Evolutionary conservation across 2,113 vertebrate species (phyloP).

Genomic region (Laterallus jamaicensis): DNA sequence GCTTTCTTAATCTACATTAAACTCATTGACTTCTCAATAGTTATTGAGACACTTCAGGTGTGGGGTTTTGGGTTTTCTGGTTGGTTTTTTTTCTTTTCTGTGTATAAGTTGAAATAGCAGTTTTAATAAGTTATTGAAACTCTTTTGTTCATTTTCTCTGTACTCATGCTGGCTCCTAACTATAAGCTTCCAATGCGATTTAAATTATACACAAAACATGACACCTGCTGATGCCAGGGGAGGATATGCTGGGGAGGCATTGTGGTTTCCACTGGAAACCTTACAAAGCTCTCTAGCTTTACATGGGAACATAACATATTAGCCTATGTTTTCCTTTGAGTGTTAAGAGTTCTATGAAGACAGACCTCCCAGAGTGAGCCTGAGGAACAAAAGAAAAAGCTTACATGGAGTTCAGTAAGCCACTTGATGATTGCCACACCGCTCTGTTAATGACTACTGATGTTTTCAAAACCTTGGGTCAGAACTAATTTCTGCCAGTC

Average conservation of each 20-base stretch:
- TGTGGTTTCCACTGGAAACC: slow-evolving; percentile 34
- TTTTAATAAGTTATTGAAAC: slow-evolving; percentile 4
- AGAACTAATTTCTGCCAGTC: neutral
- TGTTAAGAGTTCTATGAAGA: neutral
- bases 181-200: neutral
- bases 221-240: slow-evolving; percentile 42
- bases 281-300: slow-evolving; percentile 16
- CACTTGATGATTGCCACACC: neutral
- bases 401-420: neutral
- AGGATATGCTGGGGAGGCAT: neutral
- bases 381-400: neutral
- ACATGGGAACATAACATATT: slow-evolving; percentile 13
- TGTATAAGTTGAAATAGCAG: neutral
- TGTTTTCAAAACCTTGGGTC: neutral
- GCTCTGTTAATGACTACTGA: neutral
- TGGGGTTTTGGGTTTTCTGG: no score
- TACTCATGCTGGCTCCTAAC: slow-evolving; percentile 14
- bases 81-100: neutral
- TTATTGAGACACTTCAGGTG: neutral
- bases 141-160: neutral
- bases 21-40: neutral
- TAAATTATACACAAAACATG: slow-evolving; percentile 27
- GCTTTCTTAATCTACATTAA: slow-evolving; percentile 19
- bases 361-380: neutral
- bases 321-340: neutral